phyloP scores from a whole-genome alignment of 2,113 vertebrate species.

The Loxodonta africana region DNA sequence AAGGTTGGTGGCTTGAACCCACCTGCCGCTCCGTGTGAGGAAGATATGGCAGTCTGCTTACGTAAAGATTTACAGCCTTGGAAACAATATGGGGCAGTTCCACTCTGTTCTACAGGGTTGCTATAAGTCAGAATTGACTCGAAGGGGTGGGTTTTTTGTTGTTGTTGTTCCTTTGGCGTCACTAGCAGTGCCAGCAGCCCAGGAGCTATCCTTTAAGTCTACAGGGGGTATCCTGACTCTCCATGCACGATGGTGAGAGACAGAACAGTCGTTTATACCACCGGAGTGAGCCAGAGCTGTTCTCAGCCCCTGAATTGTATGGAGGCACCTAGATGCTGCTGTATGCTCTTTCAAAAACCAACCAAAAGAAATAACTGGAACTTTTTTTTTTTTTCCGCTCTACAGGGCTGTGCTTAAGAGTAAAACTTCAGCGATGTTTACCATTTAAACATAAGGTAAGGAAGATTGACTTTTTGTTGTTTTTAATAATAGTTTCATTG shows the following conservation, averaged over 20 bases:
- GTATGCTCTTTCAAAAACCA: constrained; percentile 26
- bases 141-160: no score
- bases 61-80: no score
- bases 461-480: background rate
- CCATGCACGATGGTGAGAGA: background rate
- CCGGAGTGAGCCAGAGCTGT: background rate
- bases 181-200: background rate
- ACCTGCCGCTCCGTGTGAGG: no score
- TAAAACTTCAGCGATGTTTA: constrained; percentile 97
- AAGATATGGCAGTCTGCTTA: no score
- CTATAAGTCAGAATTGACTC: no score
- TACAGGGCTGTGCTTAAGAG: constrained; percentile 96
- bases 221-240: background rate
- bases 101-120: no score
- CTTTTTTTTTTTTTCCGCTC: constrained; percentile 26
- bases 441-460: constrained; percentile 99
- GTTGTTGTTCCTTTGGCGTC: background rate
- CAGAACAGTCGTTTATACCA: background rate
- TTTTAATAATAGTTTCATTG: constrained; percentile 36
- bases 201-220: background rate
- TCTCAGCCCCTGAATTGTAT: background rate
- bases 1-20: no score
- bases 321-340: background rate
- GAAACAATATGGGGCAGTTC: no score
- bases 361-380: background rate